These are phyloP conservation scores for Rhodinocichla rosea DNA, from an alignment of 2,113 vertebrate genomes.

Conservation along the genomic window DNA sequence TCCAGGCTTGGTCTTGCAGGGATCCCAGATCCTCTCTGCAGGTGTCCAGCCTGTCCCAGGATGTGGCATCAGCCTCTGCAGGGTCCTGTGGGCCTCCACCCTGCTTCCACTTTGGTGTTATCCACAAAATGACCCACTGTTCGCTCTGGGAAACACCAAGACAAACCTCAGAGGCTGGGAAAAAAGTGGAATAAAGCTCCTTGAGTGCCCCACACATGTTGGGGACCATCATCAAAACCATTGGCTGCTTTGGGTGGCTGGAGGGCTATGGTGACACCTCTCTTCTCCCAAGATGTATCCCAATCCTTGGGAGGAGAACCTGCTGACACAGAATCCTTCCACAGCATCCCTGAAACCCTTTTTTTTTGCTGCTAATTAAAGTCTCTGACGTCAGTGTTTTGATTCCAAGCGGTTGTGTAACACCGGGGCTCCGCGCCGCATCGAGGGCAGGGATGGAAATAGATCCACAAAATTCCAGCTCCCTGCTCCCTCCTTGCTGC, in stretches of 20 bases:
- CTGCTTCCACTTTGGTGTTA: neutral
- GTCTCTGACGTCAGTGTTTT: neutral
- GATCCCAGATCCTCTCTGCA: neutral
- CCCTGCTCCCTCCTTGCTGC: neutral
- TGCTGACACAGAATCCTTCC: neutral
- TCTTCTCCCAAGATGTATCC: neutral
- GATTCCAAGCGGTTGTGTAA: neutral
- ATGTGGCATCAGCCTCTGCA: neutral
- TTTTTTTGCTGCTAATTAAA: neutral
- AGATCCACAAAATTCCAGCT: neutral
- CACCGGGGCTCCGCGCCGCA: rapidly evolving
- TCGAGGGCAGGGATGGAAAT: neutral
- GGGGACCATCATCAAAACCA: neutral
- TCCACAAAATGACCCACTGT: neutral
- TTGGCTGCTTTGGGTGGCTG: neutral
- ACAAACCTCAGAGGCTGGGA: neutral
- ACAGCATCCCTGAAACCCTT: neutral
- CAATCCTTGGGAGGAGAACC: rapidly evolving
- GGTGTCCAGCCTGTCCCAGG: neutral
- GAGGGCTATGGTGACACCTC: neutral
- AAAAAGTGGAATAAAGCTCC: neutral
- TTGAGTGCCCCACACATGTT: rapidly evolving
- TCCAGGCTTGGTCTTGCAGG: neutral
- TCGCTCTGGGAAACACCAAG: neutral
- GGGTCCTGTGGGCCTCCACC: no score